Evolutionary conservation across 2,113 vertebrate genomes (phyloP), one percentile per base, ranked within the genome.

Genomic region (Eubucco bourcierii): DNA sequence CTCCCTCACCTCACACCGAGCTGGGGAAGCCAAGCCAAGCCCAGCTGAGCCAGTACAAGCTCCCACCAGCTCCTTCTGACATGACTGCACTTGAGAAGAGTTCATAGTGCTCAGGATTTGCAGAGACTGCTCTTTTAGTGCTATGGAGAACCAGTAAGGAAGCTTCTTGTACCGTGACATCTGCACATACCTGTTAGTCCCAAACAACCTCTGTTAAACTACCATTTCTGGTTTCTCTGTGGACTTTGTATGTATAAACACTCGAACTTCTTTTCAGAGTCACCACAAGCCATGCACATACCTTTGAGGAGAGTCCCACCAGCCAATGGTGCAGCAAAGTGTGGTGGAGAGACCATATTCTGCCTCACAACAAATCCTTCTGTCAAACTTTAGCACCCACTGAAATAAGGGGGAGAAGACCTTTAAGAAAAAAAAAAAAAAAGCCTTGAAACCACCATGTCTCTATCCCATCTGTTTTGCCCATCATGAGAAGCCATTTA

Each of bases 401-500:
- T 74, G 50, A 84, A 94, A 68, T 75, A 44, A 72, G 31, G 19
- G n/a, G 64, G 83, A 72, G 60, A 47, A 2, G 12, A 60, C 15
- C 31, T 85, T 93, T 59, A 5, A 63, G 65, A 33, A 29, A 25
- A 61, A 65, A 37, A n/a, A 25, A 33, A 12, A 5, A 63, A 25
- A 31, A 10, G 4, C 24, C 55, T 78, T 52, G 59, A 79, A 87
- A 34, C 70, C 60, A 9, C 44, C 65, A 4, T 31, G 4, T 60
- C 50, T 88, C 20, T 70, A 58, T 58, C 25, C 68, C 68, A 66
- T 74, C 87, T 95, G 82, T 79, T 87, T 68, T 80, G 59, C 65
- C 31, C 66, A 41, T 66, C 34, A 2, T 15, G 31, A 60, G 67
- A 66, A 90, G 52, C 56, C 34, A 50, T 70, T 87, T 86, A 41